phyloP scores from a whole-genome alignment of 2,797 vertebrate genomes.

The Notamacropus eugenii region DNA sequence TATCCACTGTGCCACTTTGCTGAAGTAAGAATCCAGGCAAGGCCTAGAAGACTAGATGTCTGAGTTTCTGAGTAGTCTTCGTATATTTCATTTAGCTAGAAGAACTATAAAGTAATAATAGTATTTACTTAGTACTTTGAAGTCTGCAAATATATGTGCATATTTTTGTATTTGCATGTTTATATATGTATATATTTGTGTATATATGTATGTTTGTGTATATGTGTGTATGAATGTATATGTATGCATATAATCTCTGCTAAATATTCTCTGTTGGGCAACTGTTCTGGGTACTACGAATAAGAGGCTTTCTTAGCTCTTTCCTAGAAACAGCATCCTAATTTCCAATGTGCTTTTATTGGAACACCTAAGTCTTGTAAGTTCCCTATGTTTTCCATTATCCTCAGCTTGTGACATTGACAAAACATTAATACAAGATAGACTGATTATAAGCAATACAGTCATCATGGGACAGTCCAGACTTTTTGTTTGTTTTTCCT shows the following conservation, averaged over 20 bases:
- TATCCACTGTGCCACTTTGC: neutral
- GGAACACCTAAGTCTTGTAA: neutral
- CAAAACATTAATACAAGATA: neutral
- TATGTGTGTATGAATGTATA: accelerated
- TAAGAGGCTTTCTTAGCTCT: neutral
- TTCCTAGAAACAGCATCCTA: neutral
- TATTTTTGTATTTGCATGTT: neutral
- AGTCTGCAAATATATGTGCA: neutral
- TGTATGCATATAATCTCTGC: too few species aligned
- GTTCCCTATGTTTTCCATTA: neutral
- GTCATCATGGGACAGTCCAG: neutral
- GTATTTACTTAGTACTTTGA: neutral
- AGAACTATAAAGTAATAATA: neutral
- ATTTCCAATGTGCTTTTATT: neutral
- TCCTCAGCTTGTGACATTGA: neutral
- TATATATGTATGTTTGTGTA: neutral
- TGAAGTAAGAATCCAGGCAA: neutral
- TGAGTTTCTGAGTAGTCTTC: neutral
- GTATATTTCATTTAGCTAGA: neutral
- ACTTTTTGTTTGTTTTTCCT: neutral
- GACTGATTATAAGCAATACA: neutral
- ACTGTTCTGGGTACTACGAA: neutral
- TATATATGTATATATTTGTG: too few species aligned
- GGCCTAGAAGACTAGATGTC: neutral
- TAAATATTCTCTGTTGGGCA: neutral